Conservation (phyloP, 2,888 invertebrate species). For the Agriotes lineatus region DNA sequence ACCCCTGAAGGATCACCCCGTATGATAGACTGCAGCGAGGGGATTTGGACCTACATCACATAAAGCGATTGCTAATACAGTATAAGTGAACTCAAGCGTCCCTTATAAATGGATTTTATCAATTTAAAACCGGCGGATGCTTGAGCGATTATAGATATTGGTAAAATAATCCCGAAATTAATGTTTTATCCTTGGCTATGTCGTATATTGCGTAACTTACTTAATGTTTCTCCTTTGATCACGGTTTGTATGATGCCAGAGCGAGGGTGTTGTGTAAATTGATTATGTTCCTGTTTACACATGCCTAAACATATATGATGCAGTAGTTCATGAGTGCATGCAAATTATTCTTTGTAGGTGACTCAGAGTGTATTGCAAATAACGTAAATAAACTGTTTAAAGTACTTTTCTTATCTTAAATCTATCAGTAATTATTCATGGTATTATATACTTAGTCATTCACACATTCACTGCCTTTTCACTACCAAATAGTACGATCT, state of each 20-base stretch:
- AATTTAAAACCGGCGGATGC: slow-evolving; percentile 61
- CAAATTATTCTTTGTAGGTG: slow-evolving; percentile 5
- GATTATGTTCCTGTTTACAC: not conserved
- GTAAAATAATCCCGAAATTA: slow-evolving; percentile 34
- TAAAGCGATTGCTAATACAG: slow-evolving; percentile 66
- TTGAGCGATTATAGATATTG: slow-evolving; percentile 40
- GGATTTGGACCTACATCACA: slow-evolving; percentile 62
- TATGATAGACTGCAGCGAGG: slow-evolving; percentile 63
- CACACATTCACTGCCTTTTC: no score
- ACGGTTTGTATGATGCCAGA: no score
- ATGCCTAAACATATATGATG: slow-evolving; percentile 1
- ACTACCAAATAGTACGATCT: no score
- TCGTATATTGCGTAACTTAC: not conserved
- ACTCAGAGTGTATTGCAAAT: slow-evolving; percentile 1
- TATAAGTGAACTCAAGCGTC: slow-evolving; percentile 66
- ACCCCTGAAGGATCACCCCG: slow-evolving; percentile 48
- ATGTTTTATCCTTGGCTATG: not conserved
- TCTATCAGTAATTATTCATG: not conserved
- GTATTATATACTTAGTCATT: not conserved
- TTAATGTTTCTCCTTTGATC: not conserved
- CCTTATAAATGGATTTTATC: slow-evolving; percentile 68
- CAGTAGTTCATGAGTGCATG: slow-evolving; percentile 9
- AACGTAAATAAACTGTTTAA: not conserved
- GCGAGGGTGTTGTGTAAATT: not conserved
- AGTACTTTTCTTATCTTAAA: not conserved